Evolutionary conservation across 2,888 invertebrate genomes (phyloP).

Genomic region (Eugnorisma glareosa): DNA sequence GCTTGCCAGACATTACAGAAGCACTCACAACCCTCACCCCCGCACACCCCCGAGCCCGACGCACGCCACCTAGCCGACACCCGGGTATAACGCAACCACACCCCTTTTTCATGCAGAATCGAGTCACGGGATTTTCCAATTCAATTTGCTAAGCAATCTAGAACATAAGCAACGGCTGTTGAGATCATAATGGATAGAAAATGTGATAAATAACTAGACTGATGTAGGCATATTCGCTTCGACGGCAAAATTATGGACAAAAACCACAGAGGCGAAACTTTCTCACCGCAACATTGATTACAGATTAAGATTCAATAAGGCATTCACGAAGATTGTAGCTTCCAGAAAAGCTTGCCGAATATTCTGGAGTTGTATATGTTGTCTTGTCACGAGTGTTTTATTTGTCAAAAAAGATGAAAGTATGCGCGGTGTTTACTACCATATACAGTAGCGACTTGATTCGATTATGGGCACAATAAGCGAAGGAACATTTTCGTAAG

Average conservation of each 20-base stretch:
- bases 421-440: slow-evolving; percentile 83
- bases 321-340: slow-evolving; percentile 51
- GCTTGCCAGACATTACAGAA: slow-evolving; percentile 85
- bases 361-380: slow-evolving; percentile 73
- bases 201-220: slow-evolving; percentile 59
- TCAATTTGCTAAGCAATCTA: slow-evolving; percentile 84
- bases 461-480: slow-evolving; percentile 90
- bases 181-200: slow-evolving; percentile 66
- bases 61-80: slow-evolving; percentile 78
- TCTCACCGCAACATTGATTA: slow-evolving; percentile 59
- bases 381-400: slow-evolving; percentile 80
- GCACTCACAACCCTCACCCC: slow-evolving; percentile 82
- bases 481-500: slow-evolving; percentile 88
- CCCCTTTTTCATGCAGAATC: slow-evolving; percentile 86
- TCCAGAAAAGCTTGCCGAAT: slow-evolving; percentile 69
- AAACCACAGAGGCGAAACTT: slow-evolving; percentile 40
- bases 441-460: slow-evolving; percentile 86
- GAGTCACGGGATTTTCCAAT: slow-evolving; percentile 90
- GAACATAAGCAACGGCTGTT: slow-evolving; percentile 68
- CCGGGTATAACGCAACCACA: slow-evolving; percentile 86
- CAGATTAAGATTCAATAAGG: slow-evolving; percentile 56
- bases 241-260: slow-evolving; percentile 35
- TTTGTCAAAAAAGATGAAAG: slow-evolving; percentile 82
- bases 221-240: slow-evolving; percentile 23
- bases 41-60: slow-evolving; percentile 73